phyloP scores from a whole-genome alignment of 2,113 vertebrate species.

The Bujurquina vittata region DNA sequence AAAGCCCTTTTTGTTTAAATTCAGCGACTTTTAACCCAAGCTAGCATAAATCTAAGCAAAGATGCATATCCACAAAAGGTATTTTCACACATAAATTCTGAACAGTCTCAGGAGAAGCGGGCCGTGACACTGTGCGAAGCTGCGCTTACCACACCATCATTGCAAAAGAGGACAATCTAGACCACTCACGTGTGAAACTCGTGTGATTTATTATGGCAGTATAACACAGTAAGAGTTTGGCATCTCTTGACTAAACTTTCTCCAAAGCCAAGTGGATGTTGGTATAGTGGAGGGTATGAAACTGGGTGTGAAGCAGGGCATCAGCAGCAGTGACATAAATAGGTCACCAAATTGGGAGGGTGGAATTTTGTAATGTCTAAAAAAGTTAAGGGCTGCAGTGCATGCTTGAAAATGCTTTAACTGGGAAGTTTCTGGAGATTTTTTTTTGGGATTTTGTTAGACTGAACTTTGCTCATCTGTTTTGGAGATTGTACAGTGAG shows the following conservation, averaged over 20 bases:
- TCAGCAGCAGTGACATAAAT: background rate
- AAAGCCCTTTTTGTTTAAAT: background rate
- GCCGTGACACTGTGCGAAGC: background rate
- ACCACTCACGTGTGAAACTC: background rate
- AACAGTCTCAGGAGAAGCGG: background rate
- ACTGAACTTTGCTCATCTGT: background rate
- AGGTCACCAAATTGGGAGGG: background rate
- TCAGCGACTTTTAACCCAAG: background rate
- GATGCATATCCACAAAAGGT: background rate
- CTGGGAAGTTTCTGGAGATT: background rate
- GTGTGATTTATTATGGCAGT: background rate
- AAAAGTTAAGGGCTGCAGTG: background rate
- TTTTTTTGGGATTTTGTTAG: background rate
- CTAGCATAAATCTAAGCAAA: background rate
- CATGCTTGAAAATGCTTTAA: background rate
- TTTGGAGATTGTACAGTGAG: rapidly evolving
- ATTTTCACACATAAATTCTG: background rate
- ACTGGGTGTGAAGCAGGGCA: background rate
- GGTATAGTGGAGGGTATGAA: background rate
- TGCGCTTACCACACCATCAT: background rate
- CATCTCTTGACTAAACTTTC: background rate
- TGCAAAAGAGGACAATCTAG: background rate
- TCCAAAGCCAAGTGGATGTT: background rate
- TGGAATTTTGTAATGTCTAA: background rate
- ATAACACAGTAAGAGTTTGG: background rate